Conservation (phyloP, 2,888 invertebrate species). For the Gymnoscelis rufifasciata region DNA sequence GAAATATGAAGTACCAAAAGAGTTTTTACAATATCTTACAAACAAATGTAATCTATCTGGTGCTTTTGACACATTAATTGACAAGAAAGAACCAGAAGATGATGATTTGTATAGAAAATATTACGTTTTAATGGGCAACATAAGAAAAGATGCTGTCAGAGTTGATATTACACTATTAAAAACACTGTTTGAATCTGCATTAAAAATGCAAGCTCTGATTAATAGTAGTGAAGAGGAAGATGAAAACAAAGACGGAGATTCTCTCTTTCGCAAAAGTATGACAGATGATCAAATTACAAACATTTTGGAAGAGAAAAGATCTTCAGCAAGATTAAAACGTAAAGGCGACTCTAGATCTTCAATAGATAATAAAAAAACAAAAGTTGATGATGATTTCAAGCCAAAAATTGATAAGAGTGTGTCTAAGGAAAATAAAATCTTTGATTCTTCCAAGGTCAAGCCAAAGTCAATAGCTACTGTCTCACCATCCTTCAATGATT, state of each 20-base stretch:
- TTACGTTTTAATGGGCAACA: constrained; percentile 43
- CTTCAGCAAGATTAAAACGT: constrained; percentile 27
- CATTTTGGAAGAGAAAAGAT: constrained; percentile 30
- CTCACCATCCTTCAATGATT: constrained; percentile 52
- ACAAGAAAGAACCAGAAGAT: not conserved
- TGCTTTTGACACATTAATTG: not conserved
- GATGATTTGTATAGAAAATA: constrained; percentile 42
- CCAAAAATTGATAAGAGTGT: constrained; percentile 1
- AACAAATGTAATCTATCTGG: not conserved
- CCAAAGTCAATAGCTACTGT: constrained; percentile 1
- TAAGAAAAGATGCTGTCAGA: constrained; percentile 41
- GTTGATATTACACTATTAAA: constrained; percentile 38
- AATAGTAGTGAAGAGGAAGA: constrained; percentile 36
- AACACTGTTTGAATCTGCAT: constrained; percentile 41
- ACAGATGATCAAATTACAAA: constrained; percentile 39
- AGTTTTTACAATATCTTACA: constrained; percentile 25
- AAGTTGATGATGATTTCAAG: constrained; percentile 16
- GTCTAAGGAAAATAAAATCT: constrained; percentile 18
- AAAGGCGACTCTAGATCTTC: constrained; percentile 29
- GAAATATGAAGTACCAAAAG: constrained; percentile 30
- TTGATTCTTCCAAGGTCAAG: constrained; percentile 6
- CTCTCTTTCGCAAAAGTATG: constrained; percentile 23
- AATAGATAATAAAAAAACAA: constrained; percentile 28
- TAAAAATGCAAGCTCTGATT: constrained; percentile 48
- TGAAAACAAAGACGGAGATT: constrained; percentile 5